Percentiles rank a stretch among this genome's conserved stretches.
These are phyloP conservation scores for Pararge aegeria DNA, from an alignment of 1,140 invertebrate genomes.

Conservation along the genomic window DNA sequence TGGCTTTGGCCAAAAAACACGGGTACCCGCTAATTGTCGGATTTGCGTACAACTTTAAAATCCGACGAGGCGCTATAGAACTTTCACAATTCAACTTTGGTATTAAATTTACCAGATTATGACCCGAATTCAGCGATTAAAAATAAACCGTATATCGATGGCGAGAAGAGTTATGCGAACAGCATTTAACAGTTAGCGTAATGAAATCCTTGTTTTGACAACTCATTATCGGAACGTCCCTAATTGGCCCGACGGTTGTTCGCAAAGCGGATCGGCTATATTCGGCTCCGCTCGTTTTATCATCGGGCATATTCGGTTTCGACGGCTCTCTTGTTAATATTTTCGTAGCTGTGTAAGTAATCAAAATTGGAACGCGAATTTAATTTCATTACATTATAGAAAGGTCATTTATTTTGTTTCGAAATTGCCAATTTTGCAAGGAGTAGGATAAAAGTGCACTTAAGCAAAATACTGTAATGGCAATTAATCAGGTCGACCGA, in stretches of 20 bases:
- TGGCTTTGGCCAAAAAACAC: conserved; percentile 25
- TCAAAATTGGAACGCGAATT: not conserved
- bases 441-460: no score
- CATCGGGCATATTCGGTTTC: conserved; percentile 23
- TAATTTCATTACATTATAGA: no score
- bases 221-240: conserved; percentile 67
- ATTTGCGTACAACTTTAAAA: conserved; percentile 67
- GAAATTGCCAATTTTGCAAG: no score
- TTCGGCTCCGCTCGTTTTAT: conserved; percentile 32
- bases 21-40: conserved; percentile 54
- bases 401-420: no score
- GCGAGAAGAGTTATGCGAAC: conserved; percentile 10
- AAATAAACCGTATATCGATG: conserved; percentile 36
- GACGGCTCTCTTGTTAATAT: not conserved
- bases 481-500: no score
- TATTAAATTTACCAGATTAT: conserved; percentile 50
- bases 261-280: conserved; percentile 35
- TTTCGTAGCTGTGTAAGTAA: conserved; percentile 4
- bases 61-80: conserved; percentile 53
- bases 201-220: conserved; percentile 68
- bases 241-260: conserved; percentile 68
- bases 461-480: no score
- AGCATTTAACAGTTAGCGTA: conserved; percentile 19
- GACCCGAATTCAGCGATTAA: conserved; percentile 4
- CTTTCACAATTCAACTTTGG: conserved; percentile 73